Conservation (phyloP, 2,797 vertebrate genomes). For the Malacoctenus gilli region DNA sequence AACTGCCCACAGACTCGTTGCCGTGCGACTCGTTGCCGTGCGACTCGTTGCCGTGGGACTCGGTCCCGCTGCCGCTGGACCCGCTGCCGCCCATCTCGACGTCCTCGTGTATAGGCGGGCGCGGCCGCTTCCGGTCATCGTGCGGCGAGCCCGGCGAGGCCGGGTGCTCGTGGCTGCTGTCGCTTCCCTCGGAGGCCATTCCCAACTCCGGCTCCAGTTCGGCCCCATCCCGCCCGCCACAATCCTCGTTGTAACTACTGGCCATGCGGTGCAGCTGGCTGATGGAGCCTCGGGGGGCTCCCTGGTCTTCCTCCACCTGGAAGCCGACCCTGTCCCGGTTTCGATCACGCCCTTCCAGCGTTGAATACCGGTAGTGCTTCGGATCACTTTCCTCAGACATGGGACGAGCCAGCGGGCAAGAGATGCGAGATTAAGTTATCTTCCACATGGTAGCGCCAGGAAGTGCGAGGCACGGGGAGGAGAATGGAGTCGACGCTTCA, state of each 20-base stretch:
- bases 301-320: slow-evolving; percentile 64
- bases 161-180: slow-evolving; percentile 74
- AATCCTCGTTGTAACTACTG: slow-evolving; percentile 69
- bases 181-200: slow-evolving; percentile 79
- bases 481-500: slow-evolving; percentile 23
- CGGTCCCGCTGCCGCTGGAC: slow-evolving; percentile 85
- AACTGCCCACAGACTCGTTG: slow-evolving; percentile 84
- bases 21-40: slow-evolving; percentile 84
- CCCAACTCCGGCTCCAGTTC: slow-evolving; percentile 70
- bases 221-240: slow-evolving; percentile 52
- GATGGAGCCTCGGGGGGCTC: slow-evolving; percentile 57
- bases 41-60: slow-evolving; percentile 85
- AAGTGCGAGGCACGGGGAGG: background rate
- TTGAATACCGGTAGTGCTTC: slow-evolving; percentile 72
- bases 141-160: slow-evolving; percentile 43
- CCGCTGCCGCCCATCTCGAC: slow-evolving; percentile 88
- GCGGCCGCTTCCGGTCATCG: slow-evolving; percentile 64
- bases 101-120: slow-evolving; percentile 82
- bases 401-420: slow-evolving; percentile 9
- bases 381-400: slow-evolving; percentile 73
- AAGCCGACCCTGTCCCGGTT: slow-evolving; percentile 50
- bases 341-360: slow-evolving; percentile 58
- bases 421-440: slow-evolving; percentile 30
- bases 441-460: slow-evolving; percentile 49
- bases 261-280: slow-evolving; percentile 81